Percentiles rank a stretch among this genome's conserved stretches.
phyloP scores from a whole-genome alignment of 1,140 invertebrate species.

The Theocolax elegans region DNA sequence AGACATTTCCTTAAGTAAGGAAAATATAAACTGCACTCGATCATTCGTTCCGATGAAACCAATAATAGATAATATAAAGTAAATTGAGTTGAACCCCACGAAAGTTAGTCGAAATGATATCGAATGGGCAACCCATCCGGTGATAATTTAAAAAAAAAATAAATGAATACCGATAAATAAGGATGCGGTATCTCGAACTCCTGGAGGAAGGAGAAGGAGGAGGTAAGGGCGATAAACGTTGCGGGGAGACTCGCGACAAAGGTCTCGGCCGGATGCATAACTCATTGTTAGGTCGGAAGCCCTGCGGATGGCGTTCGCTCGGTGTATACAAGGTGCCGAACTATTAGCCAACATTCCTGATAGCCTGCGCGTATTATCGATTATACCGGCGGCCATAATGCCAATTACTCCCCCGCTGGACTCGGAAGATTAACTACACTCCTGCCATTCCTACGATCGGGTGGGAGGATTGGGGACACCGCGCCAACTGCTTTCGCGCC shows the following conservation, averaged over 20 bases:
- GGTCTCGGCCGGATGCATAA: slow-evolving; percentile 13
- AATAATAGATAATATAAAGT: too few species aligned
- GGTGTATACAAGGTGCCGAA: slow-evolving; percentile 39
- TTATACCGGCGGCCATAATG: slow-evolving; percentile 33
- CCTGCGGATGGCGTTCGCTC: not conserved
- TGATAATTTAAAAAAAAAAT: too few species aligned
- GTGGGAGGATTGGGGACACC: not conserved
- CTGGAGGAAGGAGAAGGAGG: too few species aligned
- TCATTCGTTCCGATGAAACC: too few species aligned
- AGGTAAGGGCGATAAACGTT: too few species aligned
- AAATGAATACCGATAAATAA: too few species aligned
- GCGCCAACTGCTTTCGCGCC: slow-evolving; percentile 4
- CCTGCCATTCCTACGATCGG: slow-evolving; percentile 24
- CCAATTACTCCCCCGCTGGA: slow-evolving; percentile 32
- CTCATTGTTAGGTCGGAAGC: slow-evolving; percentile 12
- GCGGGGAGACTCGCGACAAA: slow-evolving; percentile 32
- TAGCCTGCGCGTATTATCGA: slow-evolving; percentile 38
- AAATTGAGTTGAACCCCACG: too few species aligned
- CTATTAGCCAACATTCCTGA: slow-evolving; percentile 46
- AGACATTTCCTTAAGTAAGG: too few species aligned
- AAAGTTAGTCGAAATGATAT: too few species aligned
- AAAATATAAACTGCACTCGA: too few species aligned
- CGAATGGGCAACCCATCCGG: too few species aligned
- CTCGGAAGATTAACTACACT: slow-evolving; percentile 30
- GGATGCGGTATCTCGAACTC: too few species aligned